phyloP scores from a whole-genome alignment of 2,797 vertebrate genomes.

The Myotis findleyi region DNA sequence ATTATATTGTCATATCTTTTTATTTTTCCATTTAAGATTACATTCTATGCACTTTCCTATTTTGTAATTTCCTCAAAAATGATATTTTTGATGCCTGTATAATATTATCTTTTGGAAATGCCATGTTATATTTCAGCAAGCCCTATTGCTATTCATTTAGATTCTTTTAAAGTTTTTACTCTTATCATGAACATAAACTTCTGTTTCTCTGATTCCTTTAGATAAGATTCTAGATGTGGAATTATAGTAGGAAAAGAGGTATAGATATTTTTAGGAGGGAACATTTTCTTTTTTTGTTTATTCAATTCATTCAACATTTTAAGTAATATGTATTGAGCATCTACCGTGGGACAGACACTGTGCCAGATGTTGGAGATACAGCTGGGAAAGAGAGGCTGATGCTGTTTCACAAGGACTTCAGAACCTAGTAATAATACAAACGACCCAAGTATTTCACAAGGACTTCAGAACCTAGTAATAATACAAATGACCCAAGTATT shows the following conservation, averaged over 20 bases:
- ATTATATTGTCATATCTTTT: slow-evolving; percentile 33
- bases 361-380: neutral
- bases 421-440: neutral
- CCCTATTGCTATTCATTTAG: neutral
- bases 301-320: neutral
- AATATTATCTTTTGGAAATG: slow-evolving; percentile 13
- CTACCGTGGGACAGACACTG: neutral
- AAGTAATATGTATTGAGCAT: neutral
- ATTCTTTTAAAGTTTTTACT: neutral
- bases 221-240: neutral
- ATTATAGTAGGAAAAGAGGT: slow-evolving; percentile 18
- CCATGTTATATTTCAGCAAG: neutral
- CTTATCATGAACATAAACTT: neutral
- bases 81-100: neutral
- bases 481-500: neutral
- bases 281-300: neutral
- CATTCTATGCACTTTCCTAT: neutral
- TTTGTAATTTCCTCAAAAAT: slow-evolving; percentile 36
- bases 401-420: neutral
- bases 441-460: neutral
- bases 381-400: neutral
- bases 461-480: neutral
- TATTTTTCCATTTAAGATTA: neutral
- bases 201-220: slow-evolving; percentile 46
- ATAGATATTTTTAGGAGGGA: neutral